Base-by-base conservation (phyloP, 2,113 vertebrate species). In the Amblyornis subalaris region DNA sequence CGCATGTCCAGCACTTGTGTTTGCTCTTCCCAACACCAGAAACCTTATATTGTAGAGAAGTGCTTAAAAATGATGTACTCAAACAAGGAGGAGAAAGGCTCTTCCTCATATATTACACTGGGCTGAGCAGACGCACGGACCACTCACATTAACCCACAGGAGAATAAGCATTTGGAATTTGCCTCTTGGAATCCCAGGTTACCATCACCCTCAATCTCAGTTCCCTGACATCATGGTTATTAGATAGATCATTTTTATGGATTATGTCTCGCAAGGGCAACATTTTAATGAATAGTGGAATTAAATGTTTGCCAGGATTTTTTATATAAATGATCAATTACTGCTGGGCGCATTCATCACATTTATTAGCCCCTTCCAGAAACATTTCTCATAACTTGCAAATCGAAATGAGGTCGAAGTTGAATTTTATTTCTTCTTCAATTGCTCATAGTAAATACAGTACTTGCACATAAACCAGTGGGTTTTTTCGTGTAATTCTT, bases 301-400 rank as follows among this genome's bases (percentile, higher is more conserved):
- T 96, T 94, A 94, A 96, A 89, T 42, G 89, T 92, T 96, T 96
- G 83, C 92, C 92, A 92, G 75, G 58, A 50, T 93, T 96, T 85
- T 84, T 94, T 77, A 53, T 70, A 70, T 45, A 89, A 90, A 71
- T 90, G 83, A 95, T 90, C 69, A 64, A 78, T 92, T 80, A 71
- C 69, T 0, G 0, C n/a, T 25, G 73, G 74, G 57, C 0, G 1
- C 84, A 93, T 95, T 69, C 89, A 78, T 92, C 94, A 87, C 61
- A 3, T 78, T 93, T 86, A 95, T 95, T 89, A 92, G 65, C 65
- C 53, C 91, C 77, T 93, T 81, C 89, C 47, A 92, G 93, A 87
- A 78, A 64, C 61, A 61, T 92, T 90, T 64, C 71, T 93, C 50
- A 78, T 90, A 89, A 64, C 89, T 78, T 71, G 69, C 80, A 91